Conservation (phyloP, 1,140 invertebrate species). For the Octopus sinensis region DNA sequence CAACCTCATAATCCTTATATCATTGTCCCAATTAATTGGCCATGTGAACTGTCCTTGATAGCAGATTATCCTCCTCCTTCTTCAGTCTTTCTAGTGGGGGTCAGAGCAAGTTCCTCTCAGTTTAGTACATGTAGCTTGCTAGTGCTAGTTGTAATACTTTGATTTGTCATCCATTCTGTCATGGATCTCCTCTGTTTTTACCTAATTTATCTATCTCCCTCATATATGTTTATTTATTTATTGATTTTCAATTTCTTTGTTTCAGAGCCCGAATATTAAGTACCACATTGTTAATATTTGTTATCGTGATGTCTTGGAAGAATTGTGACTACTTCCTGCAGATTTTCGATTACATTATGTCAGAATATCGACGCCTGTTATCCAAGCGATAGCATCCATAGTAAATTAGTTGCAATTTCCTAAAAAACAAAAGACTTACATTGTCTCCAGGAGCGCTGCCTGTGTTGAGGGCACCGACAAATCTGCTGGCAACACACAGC, state of each 20-base stretch:
- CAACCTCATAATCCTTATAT: too few relatives aligned
- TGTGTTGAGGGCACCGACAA: not conserved
- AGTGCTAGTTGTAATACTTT: not conserved
- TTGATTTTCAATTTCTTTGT: conserved; percentile 17
- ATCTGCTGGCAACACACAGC: not conserved
- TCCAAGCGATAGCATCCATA: conserved; percentile 23
- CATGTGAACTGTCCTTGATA: too few relatives aligned
- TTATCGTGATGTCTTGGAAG: conserved; percentile 18
- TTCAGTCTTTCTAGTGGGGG: too few relatives aligned
- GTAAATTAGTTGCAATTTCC: not conserved
- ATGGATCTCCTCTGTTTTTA: not conserved
- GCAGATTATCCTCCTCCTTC: too few relatives aligned
- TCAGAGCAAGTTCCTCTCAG: not conserved
- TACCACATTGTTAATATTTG: conserved; percentile 29
- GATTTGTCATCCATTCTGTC: not conserved
- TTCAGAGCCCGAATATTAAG: conserved; percentile 37
- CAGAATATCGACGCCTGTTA: conserved; percentile 23
- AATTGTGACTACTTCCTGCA: conserved; percentile 25
- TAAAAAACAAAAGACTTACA: conserved; percentile 8
- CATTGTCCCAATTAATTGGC: too few relatives aligned
- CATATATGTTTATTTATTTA: not conserved
- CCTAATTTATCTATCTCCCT: too few relatives aligned
- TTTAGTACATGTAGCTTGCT: not conserved
- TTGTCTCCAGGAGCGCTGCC: conserved; percentile 4
- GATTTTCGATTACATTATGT: conserved; percentile 17